phyloP scores from a whole-genome alignment of 2,797 vertebrate species.

The Dipus sagitta region DNA sequence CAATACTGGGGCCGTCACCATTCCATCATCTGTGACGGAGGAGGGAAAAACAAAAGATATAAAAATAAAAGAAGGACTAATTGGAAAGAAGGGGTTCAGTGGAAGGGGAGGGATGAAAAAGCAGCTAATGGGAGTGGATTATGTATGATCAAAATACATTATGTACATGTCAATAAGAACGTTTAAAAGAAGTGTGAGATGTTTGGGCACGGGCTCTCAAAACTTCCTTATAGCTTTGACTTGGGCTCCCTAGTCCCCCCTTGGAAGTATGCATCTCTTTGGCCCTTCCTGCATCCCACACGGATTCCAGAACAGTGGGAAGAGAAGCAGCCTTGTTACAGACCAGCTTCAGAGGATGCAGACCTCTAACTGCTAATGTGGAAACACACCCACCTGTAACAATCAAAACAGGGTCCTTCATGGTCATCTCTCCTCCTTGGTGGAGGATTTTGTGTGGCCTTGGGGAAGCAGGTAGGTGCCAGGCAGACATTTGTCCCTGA shows the following conservation, averaged over 20 bases:
- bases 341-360: not conserved
- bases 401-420: not conserved
- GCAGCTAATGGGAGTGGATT: too few relatives aligned
- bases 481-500: constrained; percentile 69
- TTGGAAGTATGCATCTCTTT: not conserved
- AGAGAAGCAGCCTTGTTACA: not conserved
- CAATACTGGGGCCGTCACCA: too few relatives aligned
- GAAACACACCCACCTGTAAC: not conserved
- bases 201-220: not conserved
- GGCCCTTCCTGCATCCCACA: not conserved
- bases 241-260: not conserved
- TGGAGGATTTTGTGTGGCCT: not conserved
- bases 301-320: not conserved
- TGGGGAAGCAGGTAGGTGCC: constrained; percentile 73
- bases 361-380: too few relatives aligned
- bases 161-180: too few relatives aligned
- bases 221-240: not conserved
- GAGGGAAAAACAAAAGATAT: too few relatives aligned
- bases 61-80: too few relatives aligned
- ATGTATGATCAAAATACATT: too few relatives aligned
- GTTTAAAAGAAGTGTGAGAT: too few relatives aligned
- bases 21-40: too few relatives aligned
- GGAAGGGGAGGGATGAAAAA: too few relatives aligned
- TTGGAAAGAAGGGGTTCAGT: too few relatives aligned
- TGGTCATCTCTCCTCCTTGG: constrained; percentile 23